Base-by-base conservation (phyloP, 2,797 vertebrate species). In the Heliangelus exortis region DNA sequence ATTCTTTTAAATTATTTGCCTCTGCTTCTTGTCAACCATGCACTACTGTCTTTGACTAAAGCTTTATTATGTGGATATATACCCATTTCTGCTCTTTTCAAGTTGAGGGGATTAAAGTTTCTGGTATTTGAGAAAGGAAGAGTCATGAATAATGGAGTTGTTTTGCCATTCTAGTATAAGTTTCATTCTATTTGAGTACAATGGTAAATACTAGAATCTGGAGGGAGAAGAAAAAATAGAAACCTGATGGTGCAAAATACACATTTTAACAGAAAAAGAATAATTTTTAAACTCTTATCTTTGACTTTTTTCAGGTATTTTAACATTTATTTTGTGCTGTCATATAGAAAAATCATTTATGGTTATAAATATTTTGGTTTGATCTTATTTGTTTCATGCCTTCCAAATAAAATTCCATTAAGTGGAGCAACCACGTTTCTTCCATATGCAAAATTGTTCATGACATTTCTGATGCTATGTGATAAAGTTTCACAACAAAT, bases 291-390 rank as follows among this genome's bases (percentile, higher is more conserved):
- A 53, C 8, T 55, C 8, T 39, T 94, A 12, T 78, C 21, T 88
- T 59, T 76, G 53, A 29, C 71, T 77, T 73, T 82, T 5, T 87
- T 96, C 89, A 91, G 55, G 83, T 88, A 10, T 96, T 94, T 96
- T 87, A 91, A 96, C 7, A 54, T 73, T 67, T 91, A 9, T 87
- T 89, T 95, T 92, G 26, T 66, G 8, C 12, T 13, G 23, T 73
- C 57, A 90, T 65, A 86, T 43, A 86, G 26, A 90, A 34, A 86
- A 97, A 97, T 83, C 2, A 93, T 92, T 97, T 93, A 87, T 84
- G 80, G 54, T 73, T 53, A 86, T 93, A 95, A 94, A 84, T 95
- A 73, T 76, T 89, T 31, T 89, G 33, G 43, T 65, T 93, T 92
- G 33, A 83, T 92, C 39, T 92, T 84, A 71, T 69, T 84, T 91